These are phyloP conservation scores for Diplosoma virens DNA, from an alignment of 23 tunicate genomes.

Conservation along the genomic window DNA sequence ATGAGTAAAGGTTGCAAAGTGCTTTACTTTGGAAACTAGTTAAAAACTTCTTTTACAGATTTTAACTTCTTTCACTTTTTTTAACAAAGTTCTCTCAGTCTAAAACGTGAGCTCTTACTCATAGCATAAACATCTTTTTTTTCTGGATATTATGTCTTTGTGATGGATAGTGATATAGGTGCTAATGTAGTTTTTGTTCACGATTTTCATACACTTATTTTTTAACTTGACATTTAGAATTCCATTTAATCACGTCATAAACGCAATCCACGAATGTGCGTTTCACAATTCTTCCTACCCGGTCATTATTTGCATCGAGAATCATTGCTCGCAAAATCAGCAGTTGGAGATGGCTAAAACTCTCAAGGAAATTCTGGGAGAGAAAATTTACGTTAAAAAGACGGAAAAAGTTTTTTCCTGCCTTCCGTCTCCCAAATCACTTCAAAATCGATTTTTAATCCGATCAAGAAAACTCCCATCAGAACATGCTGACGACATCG, in stretches of 20 bases:
- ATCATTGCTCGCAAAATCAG: slow-evolving; percentile 78
- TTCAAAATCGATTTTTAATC: slow-evolving; percentile 62
- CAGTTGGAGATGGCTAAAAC: slow-evolving; percentile 54
- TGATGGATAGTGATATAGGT: too few relatives aligned
- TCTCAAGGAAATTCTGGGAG: slow-evolving; percentile 48
- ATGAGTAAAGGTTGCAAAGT: too few relatives aligned
- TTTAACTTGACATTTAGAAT: too few relatives aligned
- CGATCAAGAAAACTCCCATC: slow-evolving; percentile 58
- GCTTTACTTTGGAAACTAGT: too few relatives aligned
- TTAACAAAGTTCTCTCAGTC: too few relatives aligned
- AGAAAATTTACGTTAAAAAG: slow-evolving; percentile 58
- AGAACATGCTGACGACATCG: slow-evolving; percentile 40
- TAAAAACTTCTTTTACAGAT: too few relatives aligned
- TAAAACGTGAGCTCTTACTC: too few relatives aligned
- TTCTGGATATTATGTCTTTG: too few relatives aligned
- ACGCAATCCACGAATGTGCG: slow-evolving; percentile 79
- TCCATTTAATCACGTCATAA: slow-evolving; percentile 65
- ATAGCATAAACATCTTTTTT: too few relatives aligned
- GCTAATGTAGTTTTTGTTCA: too few relatives aligned
- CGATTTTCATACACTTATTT: too few relatives aligned
- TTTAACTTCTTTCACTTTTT: too few relatives aligned
- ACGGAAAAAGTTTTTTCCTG: background rate
- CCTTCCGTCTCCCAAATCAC: slow-evolving; percentile 73
- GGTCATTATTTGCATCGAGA: slow-evolving; percentile 85
- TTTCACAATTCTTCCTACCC: slow-evolving; percentile 84